Evolutionary conservation across 1,140 invertebrate genomes (phyloP).

Genomic region (Solenopsis invicta): DNA sequence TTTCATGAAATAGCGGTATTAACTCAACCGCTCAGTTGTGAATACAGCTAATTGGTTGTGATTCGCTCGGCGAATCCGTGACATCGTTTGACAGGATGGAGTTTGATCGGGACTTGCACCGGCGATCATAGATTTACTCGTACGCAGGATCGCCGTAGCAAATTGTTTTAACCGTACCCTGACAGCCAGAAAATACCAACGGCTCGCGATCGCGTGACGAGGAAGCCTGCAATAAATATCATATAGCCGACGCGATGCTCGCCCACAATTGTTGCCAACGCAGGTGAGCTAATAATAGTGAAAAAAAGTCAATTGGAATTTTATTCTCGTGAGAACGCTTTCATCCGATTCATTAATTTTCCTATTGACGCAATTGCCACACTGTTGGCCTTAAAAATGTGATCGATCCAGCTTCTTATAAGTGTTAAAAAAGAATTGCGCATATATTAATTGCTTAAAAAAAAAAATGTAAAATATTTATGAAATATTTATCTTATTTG

Average conservation of each 20-base stretch:
- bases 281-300: slow-evolving; percentile 16
- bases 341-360: slow-evolving; percentile 19
- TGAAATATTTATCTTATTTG: neutral
- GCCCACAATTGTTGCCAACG: slow-evolving; percentile 41
- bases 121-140: slow-evolving; percentile 55
- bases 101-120: neutral
- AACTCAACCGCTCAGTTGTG: slow-evolving; percentile 9
- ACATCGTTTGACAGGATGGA: neutral
- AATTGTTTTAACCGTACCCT: slow-evolving; percentile 54
- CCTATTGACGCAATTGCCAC: neutral
- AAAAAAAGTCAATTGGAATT: neutral
- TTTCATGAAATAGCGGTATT: neutral
- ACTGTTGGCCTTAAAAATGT: neutral
- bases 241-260: slow-evolving; percentile 30
- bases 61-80: slow-evolving; percentile 33
- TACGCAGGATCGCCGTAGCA: slow-evolving; percentile 23
- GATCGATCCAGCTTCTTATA: neutral
- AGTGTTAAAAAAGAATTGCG: neutral
- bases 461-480: neutral
- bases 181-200: slow-evolving; percentile 52
- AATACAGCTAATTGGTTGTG: slow-evolving; percentile 58
- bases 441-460: neutral
- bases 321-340: neutral
- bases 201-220: slow-evolving; percentile 74
- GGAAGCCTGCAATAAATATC: slow-evolving; percentile 74